Conservation (phyloP, 2,888 invertebrate species). For the Drosophila picticornis region DNA sequence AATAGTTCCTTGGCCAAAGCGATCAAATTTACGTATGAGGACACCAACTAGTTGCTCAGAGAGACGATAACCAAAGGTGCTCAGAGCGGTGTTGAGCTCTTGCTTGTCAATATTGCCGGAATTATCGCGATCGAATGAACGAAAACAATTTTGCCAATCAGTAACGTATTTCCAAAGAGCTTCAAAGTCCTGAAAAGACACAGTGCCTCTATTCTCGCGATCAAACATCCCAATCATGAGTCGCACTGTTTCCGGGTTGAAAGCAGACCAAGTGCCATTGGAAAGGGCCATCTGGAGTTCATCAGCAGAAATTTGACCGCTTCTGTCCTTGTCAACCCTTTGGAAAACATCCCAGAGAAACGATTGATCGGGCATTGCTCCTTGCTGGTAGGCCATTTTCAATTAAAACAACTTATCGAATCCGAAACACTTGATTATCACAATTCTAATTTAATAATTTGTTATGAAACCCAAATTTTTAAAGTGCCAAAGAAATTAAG, state of each 20-base stretch:
- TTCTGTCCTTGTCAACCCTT: constrained; percentile 93
- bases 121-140: constrained; percentile 96
- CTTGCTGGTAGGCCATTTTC: constrained; percentile 86
- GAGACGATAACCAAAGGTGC: constrained; percentile 95
- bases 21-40: constrained; percentile 96
- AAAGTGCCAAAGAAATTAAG: not conserved
- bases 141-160: constrained; percentile 98
- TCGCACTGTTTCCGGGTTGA: constrained; percentile 98
- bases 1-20: constrained; percentile 95
- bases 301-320: constrained; percentile 94
- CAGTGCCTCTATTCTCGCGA: constrained; percentile 94
- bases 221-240: constrained; percentile 95
- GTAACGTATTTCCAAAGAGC: constrained; percentile 99
- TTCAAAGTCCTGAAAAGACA: constrained; percentile 98
- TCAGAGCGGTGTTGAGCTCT: constrained; percentile 95
- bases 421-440: not conserved
- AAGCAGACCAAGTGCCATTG: constrained; percentile 99
- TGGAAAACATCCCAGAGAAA: constrained; percentile 11
- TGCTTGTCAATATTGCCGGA: constrained; percentile 96
- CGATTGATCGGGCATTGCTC: constrained; percentile 6
- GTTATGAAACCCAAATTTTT: not conserved
- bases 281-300: constrained; percentile 96
- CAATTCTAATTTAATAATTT: not conserved
- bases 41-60: constrained; percentile 93
- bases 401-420: not conserved